Base-by-base conservation (phyloP, 2,888 invertebrate species). In the Hoplodrina ambigua region DNA sequence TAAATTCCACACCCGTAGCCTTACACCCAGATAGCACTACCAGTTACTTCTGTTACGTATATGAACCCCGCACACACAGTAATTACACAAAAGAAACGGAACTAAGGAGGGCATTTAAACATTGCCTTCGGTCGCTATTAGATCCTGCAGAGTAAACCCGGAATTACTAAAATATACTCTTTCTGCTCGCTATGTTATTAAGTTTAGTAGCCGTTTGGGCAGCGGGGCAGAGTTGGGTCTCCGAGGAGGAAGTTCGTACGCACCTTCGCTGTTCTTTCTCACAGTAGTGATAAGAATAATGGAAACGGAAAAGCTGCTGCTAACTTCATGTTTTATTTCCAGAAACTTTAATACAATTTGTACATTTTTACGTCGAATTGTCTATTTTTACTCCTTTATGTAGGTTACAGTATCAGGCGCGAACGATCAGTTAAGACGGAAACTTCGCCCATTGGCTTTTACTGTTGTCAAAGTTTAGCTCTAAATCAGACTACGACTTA, bases 31-130 rank as follows among this genome's bases (percentile, higher is more conserved):
- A 92, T 93, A 93, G 92, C 88, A 91, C 87, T 88, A 87, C 89
- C 91, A 89, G 92, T 91, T 91, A 92, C 92, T 89, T 90, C 88
- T 88, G 89, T 88, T 93, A 90, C 90, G 87, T 93, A 90, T 92
- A 92, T 92, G 91, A 90, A 92, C 86, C 88, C 85, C 83, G 86
- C 88, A 89, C 89, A 91, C 86, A 87, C 85, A 85, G 92, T 93
- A 93, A 94, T 94, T 94, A 93, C 94, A 94, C 94, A 94, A 93
- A 93, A 92, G 93, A 91, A 94, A 93, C 89, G 87, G 88, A 89
- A 88, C 87, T 87, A 87, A 89, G 88, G 89, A 86, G 88, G 90
- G 85, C 87, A 87, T 89, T 93, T 90, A 88, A 91, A 89, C 89
- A 89, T 88, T 86, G 87, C 89, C 88, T 88, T 86, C 80, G 84